Base-by-base conservation (phyloP, 2,113 vertebrate species). In the Eidolon helvum region DNA sequence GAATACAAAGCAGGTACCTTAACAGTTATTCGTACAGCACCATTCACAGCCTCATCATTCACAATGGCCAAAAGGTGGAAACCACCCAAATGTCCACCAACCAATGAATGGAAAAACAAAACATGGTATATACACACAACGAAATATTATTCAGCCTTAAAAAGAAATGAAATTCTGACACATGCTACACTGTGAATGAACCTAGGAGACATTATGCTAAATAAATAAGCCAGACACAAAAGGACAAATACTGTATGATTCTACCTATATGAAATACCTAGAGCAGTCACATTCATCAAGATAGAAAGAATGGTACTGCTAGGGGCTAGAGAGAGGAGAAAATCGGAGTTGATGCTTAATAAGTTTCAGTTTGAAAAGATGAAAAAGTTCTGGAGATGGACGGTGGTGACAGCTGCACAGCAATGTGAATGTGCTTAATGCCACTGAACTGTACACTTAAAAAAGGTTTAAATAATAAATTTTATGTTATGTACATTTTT, bases 341-440 rank as follows among this genome's bases (percentile, higher is more conserved):
- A 14, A 18, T 28, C 14, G 1, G 6, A 84, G 43, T 4, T 45
- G 19, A 4, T 11, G 2, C 11, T 57, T 22, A 35, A 4, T 11
- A 16, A 63, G 33, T 10, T 53, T 35, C 11, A 18, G 18, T 19
- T 24, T 0, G 28, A n/a, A 19, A 83, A 87, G 74, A 83, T 33
- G 10, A 63, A 45, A 24, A 72, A 18, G 69, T 21, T 38, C 71
- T 59, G 14, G 19, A 38, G 26, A 16, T 4, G 1, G 19, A 11
- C 1, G 21, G 24, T 10, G 1, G 19, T 43, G 40, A 40, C 0
- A 1, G 7, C 6, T 26, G 4, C 19, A 53, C 9, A 59, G 45
- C 15, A 35, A 16, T 28, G 15, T 33, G 43, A 57, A 48, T 14
- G 14, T 5, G 50, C 50, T 16, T 26, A 35, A 33, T 5, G 8